Evolutionary conservation across 2,113 vertebrate species (phyloP).

Genomic region (Pelodiscus sinensis): DNA sequence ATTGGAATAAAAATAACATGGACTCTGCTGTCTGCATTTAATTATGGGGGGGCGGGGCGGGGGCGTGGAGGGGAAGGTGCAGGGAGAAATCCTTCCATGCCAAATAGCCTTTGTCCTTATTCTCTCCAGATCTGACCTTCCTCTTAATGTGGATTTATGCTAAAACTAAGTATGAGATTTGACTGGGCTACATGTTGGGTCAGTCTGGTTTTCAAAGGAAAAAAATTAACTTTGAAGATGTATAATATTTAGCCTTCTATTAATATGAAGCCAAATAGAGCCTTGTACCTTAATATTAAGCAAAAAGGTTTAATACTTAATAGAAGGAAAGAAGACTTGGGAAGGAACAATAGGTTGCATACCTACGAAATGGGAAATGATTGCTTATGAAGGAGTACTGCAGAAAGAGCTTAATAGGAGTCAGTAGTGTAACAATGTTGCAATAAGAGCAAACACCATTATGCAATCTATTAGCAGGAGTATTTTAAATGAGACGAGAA

Average conservation of each 20-base stretch:
- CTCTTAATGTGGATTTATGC: neutral
- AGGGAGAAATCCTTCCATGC: neutral
- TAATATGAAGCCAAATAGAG: neutral
- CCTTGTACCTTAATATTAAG: neutral
- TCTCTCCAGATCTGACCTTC: neutral
- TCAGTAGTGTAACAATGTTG: no score
- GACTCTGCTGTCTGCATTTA: neutral
- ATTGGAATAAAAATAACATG: neutral
- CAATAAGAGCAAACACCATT: no score
- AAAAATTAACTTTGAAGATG: neutral
- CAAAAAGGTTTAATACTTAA: neutral
- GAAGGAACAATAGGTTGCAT: no score
- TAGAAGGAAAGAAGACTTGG: neutral
- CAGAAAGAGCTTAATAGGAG: no score
- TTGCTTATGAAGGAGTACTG: no score
- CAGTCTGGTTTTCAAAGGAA: neutral
- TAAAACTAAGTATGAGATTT: neutral
- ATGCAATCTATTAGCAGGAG: no score
- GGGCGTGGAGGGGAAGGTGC: no score
- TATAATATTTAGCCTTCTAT: neutral
- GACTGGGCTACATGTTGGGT: neutral
- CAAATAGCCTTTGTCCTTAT: neutral
- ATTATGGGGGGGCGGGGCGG: neutral
- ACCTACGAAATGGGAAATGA: no score
- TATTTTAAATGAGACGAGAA: no score